Evolutionary conservation across 2,888 invertebrate species (phyloP), one percentile per base, ranked within the genome.

Genomic region (Polydrusus tereticollis): DNA sequence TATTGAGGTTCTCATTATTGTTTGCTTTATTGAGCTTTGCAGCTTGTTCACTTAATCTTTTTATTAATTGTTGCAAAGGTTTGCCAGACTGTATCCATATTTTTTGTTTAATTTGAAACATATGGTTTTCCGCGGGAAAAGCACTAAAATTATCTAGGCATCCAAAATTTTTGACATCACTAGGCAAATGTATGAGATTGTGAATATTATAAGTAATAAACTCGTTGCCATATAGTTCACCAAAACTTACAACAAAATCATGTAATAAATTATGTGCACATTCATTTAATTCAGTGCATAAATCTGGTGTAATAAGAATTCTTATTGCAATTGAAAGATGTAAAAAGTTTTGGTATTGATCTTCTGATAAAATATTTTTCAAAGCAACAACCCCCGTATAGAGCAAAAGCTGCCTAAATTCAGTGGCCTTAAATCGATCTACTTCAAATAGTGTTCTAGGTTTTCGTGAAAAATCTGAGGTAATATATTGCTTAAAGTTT

Each of bases 161-260:
- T 21, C 78, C 78, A 69, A 67, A 76, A 10, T 58, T 52, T 68
- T 71, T 29, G 1, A 76, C 78, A 73, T 77, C 75, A 43, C 64
- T 26, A n/a, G 73, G 29, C 38, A 79, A 74, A 73, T 79, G 78
- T 10, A 68, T 55, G 33, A 78, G 58, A 69, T 76, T 76, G 59
- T 79, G 78, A 5, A 79, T 68, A 69, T 79, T 79, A 41, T 77
- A 71, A 8, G 72, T 72, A 10, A 78, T 41, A 72, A 74, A 76
- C 36, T 77, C 50, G 29, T 52, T n/a, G 4, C 78, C 77, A 69
- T 78, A 79, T 18, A 80, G 36, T 26, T 60, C 29, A 63, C 33
- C 58, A 67, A 60, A 75, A 14, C 52, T 50, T 52, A 58, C 18
- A n/a, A 78, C 60, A 67, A 80, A 80, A 21, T 64, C 55, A 33